phyloP scores from a whole-genome alignment of 2,113 vertebrate genomes.

The Poecile atricapillus region DNA sequence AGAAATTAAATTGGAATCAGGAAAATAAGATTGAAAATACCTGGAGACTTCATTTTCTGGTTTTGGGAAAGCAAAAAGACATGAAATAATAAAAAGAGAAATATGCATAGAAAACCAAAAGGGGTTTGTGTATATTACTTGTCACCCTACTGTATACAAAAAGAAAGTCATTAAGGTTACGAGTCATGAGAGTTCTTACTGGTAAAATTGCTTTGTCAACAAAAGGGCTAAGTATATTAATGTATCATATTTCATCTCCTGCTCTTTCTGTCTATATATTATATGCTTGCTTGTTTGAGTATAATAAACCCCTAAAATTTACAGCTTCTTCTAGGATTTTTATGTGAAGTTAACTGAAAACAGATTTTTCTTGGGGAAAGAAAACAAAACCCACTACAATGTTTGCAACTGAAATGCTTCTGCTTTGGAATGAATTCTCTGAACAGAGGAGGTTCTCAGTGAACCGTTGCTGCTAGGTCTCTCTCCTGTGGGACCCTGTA shows the following conservation, averaged over 20 bases:
- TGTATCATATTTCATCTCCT: neutral
- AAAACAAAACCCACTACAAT: neutral
- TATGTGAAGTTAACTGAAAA: constrained; percentile 22
- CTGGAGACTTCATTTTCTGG: neutral
- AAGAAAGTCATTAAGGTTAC: neutral
- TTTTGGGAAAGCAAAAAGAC: neutral
- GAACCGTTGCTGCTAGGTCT: neutral
- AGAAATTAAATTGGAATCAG: neutral
- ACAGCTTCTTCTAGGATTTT: constrained; percentile 9
- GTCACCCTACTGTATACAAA: neutral
- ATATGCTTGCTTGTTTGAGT: neutral
- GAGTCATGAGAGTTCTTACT: neutral
- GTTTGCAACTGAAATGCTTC: neutral
- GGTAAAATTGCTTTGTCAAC: constrained; percentile 37
- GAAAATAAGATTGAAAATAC: neutral
- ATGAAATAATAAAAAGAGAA: neutral
- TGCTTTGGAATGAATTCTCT: neutral
- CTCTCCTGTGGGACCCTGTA: neutral
- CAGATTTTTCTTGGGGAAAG: constrained; percentile 21
- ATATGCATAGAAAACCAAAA: neutral
- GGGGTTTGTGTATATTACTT: neutral
- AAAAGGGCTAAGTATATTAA: neutral
- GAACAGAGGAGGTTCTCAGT: neutral
- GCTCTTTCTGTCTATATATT: neutral
- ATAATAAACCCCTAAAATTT: constrained; percentile 15